Conservation (phyloP, 1,140 invertebrate genomes). For the Carposina sasakii region DNA sequence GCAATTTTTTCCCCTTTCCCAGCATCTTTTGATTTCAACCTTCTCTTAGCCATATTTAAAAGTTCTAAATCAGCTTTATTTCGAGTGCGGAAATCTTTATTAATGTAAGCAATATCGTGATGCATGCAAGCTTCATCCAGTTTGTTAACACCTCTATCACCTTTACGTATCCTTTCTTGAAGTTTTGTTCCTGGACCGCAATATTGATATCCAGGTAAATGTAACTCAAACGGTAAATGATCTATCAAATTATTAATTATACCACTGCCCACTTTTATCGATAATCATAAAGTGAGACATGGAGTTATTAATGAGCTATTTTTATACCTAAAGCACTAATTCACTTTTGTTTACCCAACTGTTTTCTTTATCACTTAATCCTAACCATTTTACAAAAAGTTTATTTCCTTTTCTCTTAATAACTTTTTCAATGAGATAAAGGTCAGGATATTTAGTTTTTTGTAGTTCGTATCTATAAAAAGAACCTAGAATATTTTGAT, state of each 20-base stretch:
- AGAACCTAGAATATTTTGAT: conserved; percentile 33
- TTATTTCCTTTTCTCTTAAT: conserved; percentile 29
- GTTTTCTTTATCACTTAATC: conserved; percentile 34
- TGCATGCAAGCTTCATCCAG: conserved; percentile 7
- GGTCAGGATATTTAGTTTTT: conserved; percentile 33
- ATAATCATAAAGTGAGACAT: neutral
- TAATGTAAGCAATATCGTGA: conserved; percentile 12
- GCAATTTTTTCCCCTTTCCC: conserved; percentile 1
- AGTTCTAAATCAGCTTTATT: conserved; percentile 8
- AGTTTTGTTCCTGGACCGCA: conserved; percentile 4
- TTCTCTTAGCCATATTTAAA: conserved; percentile 1
- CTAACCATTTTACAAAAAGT: conserved; percentile 50
- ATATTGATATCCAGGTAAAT: conserved; percentile 6
- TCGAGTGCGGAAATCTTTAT: neutral
- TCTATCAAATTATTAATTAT: conserved; percentile 4
- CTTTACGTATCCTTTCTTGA: neutral
- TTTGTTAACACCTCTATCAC: conserved; percentile 7
- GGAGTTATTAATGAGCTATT: neutral
- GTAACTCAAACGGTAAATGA: conserved; percentile 3
- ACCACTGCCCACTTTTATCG: neutral
- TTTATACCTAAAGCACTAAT: neutral
- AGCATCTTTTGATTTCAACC: neutral
- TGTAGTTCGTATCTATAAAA: conserved; percentile 48
- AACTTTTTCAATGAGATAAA: conserved; percentile 48
- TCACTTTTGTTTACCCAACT: conserved; percentile 28